Conservation (phyloP, 2,113 vertebrate species). For the Lynx canadensis region DNA sequence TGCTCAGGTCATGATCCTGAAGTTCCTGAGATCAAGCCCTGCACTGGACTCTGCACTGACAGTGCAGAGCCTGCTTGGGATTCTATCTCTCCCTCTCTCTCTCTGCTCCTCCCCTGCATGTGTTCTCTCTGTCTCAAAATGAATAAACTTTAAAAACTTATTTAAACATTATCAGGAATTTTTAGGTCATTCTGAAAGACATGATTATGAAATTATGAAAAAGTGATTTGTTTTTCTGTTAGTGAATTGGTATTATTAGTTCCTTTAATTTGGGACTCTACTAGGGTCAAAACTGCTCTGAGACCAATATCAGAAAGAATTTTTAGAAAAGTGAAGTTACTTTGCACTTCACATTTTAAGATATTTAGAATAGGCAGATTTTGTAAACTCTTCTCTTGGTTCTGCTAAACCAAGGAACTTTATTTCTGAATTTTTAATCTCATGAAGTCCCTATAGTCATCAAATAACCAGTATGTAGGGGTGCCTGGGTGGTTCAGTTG, state of each 20-base stretch:
- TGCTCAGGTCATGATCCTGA: too few species aligned
- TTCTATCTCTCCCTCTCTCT: too few species aligned
- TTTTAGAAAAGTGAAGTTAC: background rate
- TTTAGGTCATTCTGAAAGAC: background rate
- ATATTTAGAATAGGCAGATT: background rate
- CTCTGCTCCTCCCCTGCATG: too few species aligned
- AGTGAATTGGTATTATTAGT: background rate
- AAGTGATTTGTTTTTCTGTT: background rate
- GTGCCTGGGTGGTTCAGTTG: too few species aligned
- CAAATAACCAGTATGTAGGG: background rate
- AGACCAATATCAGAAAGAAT: background rate
- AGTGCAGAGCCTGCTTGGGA: too few species aligned
- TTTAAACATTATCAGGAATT: background rate
- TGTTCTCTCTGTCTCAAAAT: too few species aligned
- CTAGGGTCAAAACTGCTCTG: background rate
- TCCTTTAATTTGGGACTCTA: background rate
- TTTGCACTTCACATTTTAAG: background rate
- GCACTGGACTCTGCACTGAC: too few species aligned
- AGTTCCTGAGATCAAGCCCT: too few species aligned
- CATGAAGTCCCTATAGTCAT: background rate
- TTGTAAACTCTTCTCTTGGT: background rate
- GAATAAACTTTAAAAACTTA: background rate
- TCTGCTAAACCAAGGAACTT: background rate
- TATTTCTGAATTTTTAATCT: constrained; percentile 16
- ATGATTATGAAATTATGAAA: background rate